A percentile compares a stretch with the other conserved stretches of the same genome.
These are phyloP conservation scores for Rhaphigaster nebulosa DNA, from an alignment of 2,888 invertebrate species.

Conservation along the genomic window DNA sequence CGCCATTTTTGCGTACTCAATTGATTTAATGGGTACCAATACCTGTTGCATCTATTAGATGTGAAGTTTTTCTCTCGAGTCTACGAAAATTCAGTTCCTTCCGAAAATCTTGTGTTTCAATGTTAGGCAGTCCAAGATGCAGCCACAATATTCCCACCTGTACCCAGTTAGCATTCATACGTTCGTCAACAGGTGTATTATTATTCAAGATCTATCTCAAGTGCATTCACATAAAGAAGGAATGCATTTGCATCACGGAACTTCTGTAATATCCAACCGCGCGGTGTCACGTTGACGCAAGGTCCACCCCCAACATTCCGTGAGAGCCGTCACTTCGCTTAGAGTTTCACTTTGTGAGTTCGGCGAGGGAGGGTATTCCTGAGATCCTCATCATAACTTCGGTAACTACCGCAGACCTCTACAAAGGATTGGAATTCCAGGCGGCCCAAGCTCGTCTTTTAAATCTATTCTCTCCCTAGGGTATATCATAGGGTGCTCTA, in stretches of 20 bases:
- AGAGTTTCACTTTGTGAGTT: slow-evolving; percentile 3
- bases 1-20: too few relatives aligned
- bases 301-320: background rate
- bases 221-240: background rate
- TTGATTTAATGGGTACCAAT: too few relatives aligned
- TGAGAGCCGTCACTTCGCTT: slow-evolving; percentile 5
- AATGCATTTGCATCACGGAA: background rate
- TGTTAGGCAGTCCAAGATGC: too few relatives aligned
- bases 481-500: background rate
- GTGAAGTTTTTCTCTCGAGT: too few relatives aligned
- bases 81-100: too few relatives aligned
- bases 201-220: background rate
- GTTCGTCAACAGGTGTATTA: background rate
- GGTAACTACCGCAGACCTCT: background rate
- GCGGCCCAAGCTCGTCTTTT: background rate
- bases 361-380: background rate
- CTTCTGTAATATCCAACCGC: background rate
- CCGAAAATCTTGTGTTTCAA: too few relatives aligned
- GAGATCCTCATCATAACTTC: slow-evolving; percentile 1
- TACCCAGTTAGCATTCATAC: too few relatives aligned
- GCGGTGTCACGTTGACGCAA: background rate
- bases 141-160: too few relatives aligned
- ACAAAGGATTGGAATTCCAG: slow-evolving; percentile 18
- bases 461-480: background rate
- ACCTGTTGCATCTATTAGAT: too few relatives aligned